Base-by-base conservation (phyloP, 2,888 invertebrate genomes). In the Aquatica leii region DNA sequence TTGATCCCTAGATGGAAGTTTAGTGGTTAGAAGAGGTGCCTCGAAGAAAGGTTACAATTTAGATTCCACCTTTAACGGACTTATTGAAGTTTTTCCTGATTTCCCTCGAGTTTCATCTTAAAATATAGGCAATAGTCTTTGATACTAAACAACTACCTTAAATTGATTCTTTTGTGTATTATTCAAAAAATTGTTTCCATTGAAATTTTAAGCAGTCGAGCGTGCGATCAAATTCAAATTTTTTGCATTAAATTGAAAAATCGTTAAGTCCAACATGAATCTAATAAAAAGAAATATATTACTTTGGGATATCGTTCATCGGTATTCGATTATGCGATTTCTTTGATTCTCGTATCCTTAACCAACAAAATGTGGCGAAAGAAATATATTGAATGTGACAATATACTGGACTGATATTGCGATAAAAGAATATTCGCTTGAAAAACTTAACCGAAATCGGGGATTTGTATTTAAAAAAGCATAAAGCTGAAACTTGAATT, bases 71-170 rank as follows among this genome's bases (percentile, higher is more conserved):
- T 68, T 68, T 69, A 62, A 46, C 67, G 66, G 65, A 71, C 70
- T 76, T 74, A 76, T 76, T 74, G 74, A 74, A 75, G 74, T 74
- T 74, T 75, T 75, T 73, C 74, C 64, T 76, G 75, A 75, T 76
- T 75, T 76, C 74, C 74, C 74, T 51, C 48, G 72, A 68, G 74
- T 64, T 70, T 69, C 60, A 73, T 73, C 66, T 60, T 60, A 65
- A 68, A 74, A 74, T 74, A 71, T 70, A 69, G 69, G 53, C 54
- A 63, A 55, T 34, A 43, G 48, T 21, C 24, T 58, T 62, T 58
- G 34, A 21, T 51, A 43, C 40, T 50, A 43, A 43, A 46, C 41
- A 59, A 59, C 37, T 53, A 53, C 48, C 17, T 43, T 52, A 59
- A 34, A 46, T 52, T 59, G 59, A 52, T 59, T 52, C 52, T 52